phyloP scores from a whole-genome alignment of 2,113 vertebrate species.

The Noturus placidus region DNA sequence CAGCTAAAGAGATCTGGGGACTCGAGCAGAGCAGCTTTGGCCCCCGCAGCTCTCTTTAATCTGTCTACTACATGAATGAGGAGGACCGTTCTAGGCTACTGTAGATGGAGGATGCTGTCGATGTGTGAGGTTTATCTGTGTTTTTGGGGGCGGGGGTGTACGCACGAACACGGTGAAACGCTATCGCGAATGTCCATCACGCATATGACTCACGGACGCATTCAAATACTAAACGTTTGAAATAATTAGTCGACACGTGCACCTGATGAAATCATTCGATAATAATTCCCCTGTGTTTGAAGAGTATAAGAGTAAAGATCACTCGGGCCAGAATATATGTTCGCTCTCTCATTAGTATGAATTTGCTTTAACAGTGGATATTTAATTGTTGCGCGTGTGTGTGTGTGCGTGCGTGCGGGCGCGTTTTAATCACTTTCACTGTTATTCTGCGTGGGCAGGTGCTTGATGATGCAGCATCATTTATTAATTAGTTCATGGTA shows the following conservation, averaged over 20 bases:
- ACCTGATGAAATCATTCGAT: not conserved
- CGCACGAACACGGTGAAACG: too few species aligned
- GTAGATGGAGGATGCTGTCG: not conserved
- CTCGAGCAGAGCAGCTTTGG: not conserved
- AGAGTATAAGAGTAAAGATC: not conserved
- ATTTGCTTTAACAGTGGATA: constrained; percentile 2
- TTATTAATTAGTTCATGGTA: constrained; percentile 42
- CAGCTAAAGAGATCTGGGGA: constrained; percentile 13
- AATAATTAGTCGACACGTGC: not conserved
- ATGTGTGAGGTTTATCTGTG: not conserved
- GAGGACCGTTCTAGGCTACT: not conserved
- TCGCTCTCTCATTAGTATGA: not conserved
- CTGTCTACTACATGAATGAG: constrained; percentile 9
- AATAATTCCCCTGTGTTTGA: not conserved
- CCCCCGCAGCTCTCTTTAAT: constrained; percentile 26
- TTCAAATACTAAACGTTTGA: not conserved
- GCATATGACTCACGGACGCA: too few species aligned
- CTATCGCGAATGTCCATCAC: too few species aligned
- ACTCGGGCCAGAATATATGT: not conserved
- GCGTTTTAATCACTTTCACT: constrained; percentile 46
- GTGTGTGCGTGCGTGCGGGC: not conserved
- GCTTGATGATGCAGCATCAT: constrained; percentile 31
- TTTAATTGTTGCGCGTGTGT: constrained; percentile 14
- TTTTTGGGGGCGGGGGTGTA: too few species aligned
- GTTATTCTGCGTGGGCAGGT: constrained; percentile 41